Percentiles rank a stretch among this genome's conserved stretches.
phyloP scores from a whole-genome alignment of 2,113 vertebrate species.

The Acinonyx jubatus region DNA sequence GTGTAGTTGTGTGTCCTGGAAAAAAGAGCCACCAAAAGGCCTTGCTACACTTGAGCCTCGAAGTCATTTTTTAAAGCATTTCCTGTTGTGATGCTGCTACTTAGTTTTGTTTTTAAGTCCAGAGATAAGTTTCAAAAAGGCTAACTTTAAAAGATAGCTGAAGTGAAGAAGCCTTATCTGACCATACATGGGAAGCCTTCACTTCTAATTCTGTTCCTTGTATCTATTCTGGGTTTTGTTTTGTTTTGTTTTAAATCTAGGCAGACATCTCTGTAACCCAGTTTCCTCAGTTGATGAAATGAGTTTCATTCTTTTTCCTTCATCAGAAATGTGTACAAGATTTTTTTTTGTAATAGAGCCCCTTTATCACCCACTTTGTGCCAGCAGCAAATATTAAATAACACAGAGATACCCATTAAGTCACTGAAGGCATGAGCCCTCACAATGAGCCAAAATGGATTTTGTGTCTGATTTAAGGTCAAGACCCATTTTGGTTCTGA shows the following conservation, averaged over 20 bases:
- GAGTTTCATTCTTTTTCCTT: not conserved
- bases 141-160: not conserved
- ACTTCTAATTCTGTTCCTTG: not conserved
- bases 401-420: not conserved
- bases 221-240: not conserved
- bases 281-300: slow-evolving; percentile 44
- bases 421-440: not conserved
- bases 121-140: slow-evolving; percentile 47
- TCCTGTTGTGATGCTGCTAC: not conserved
- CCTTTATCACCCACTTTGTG: not conserved
- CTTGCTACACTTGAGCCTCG: not conserved
- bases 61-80: not conserved
- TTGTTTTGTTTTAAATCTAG: not conserved
- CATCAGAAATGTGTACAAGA: not conserved
- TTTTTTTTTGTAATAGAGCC: not conserved
- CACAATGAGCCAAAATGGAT: not conserved
- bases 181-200: not conserved
- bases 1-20: not conserved
- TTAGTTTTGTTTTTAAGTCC: slow-evolving; percentile 24
- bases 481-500: not conserved
- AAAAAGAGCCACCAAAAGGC: not conserved
- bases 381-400: not conserved
- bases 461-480: not conserved
- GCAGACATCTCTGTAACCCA: slow-evolving; percentile 10
- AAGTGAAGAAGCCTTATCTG: slow-evolving; percentile 1